Evolutionary conservation across 2,797 vertebrate genomes (phyloP), one percentile per base, ranked within the genome.

Genomic region (Pogonophryne albipinna): DNA sequence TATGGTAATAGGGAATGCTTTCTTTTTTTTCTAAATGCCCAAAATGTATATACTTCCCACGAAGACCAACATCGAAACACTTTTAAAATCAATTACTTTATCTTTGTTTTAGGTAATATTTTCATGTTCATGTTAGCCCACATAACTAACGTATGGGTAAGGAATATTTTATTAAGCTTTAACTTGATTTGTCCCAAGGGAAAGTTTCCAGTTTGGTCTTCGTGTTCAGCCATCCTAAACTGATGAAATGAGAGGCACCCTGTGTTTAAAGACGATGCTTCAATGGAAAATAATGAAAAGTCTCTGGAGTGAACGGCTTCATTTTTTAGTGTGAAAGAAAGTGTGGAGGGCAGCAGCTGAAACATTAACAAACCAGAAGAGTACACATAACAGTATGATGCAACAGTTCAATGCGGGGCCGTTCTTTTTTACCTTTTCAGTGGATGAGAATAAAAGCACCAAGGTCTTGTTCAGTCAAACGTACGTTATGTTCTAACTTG

Each of bases 181-280:
- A 59, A 87, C 82, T 85, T 72, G 84, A 90, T 92, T 86, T 56
- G 74, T 89, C 80, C 78, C 74, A 41, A 59, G 77, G 82, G 77
- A 38, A 84, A 63, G 71, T 79, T 90, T 83, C 83, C 86, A 77
- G 68, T 83, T 70, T 66, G 76, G 85, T 86, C 66, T 85, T 82
- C 61, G 51, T 88, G 85, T 87, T 88, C 83, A 93, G 72, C 78
- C 85, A 90, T 90, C 82, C 86, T 79, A 85, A 89, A 89, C 84
- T 27, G 89, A 92, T 80, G 58, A 86, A 91, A 92, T 92, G 87
- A 88, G 73, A 76, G 72, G 75, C 64, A 57, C 50, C 73, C 70
- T 71, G 71, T 87, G 87, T 87, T 88, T 87, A 83, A 89, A 85
- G 69, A 64, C 66, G 88, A 81, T 71, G 76, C 82, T 81, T 79